Conservation (phyloP, 2,797 vertebrate genomes). For the Parauchenoglanis punctatus region DNA sequence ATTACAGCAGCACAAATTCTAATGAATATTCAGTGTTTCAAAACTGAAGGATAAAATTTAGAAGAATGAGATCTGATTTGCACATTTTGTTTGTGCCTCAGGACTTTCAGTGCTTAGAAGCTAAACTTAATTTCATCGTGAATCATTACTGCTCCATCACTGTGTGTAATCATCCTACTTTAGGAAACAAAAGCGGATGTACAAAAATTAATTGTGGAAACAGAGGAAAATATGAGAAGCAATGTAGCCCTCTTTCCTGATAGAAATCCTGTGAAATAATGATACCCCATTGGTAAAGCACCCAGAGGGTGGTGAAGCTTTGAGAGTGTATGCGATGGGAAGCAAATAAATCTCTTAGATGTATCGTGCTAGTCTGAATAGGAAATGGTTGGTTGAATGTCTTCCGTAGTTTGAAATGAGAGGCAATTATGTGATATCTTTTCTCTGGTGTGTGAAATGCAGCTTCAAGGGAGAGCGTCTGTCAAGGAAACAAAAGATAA, state of each 20-base stretch:
- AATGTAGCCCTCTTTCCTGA: constrained; percentile 22
- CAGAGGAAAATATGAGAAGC: constrained; percentile 33
- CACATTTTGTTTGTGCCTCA: constrained; percentile 3
- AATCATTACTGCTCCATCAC: constrained; percentile 51
- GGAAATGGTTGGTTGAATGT: constrained; percentile 41
- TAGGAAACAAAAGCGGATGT: constrained; percentile 40
- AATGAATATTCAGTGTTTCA: constrained; percentile 16
- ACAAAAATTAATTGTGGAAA: constrained; percentile 43
- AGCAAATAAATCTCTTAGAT: constrained; percentile 40
- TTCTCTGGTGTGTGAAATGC: constrained; percentile 48
- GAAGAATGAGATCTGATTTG: constrained; percentile 15
- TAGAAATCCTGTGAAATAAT: constrained; percentile 44
- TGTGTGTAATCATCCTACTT: constrained; percentile 37
- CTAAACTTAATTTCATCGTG: constrained; percentile 53
- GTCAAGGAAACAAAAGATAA: constrained; percentile 28
- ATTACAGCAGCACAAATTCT: not conserved
- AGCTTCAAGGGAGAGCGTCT: constrained; percentile 36
- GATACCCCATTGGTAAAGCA: constrained; percentile 34
- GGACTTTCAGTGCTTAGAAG: not conserved
- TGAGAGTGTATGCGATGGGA: constrained; percentile 30
- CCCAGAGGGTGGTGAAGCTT: constrained; percentile 27
- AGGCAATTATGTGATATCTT: constrained; percentile 50
- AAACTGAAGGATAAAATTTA: constrained; percentile 29
- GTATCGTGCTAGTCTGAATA: constrained; percentile 32
- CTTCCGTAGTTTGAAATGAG: constrained; percentile 42